Evolutionary conservation across 2,797 vertebrate species (phyloP).

Genomic region (Gymnodraco acuticeps): DNA sequence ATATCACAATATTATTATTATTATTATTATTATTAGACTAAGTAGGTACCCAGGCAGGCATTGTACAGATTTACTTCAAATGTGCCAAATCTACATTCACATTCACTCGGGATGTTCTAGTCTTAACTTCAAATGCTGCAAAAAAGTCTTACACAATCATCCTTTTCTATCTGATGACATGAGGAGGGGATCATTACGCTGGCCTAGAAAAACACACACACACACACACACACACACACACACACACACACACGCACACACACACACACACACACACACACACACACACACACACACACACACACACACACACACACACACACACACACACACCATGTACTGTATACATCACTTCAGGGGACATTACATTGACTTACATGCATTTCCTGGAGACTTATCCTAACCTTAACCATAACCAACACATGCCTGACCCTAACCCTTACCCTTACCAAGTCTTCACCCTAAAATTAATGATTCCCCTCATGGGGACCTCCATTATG

Average conservation of each 20-base stretch:
- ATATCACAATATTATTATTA: conserved; percentile 60
- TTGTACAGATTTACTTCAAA: conserved; percentile 88
- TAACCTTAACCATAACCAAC: too few relatives aligned
- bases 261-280: conserved; percentile 29
- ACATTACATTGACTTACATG: too few relatives aligned
- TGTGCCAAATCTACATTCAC: conserved; percentile 94
- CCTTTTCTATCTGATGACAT: conserved; percentile 83
- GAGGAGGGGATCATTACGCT: conserved; percentile 10
- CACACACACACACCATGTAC: not conserved
- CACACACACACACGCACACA: conserved; percentile 15
- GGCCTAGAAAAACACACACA: not conserved
- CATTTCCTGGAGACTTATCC: too few relatives aligned
- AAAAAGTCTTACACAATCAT: conserved; percentile 95
- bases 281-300: conserved; percentile 28
- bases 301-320: not conserved
- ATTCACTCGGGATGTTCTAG: conserved; percentile 76
- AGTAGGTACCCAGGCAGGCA: conserved; percentile 74
- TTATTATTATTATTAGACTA: conserved; percentile 41
- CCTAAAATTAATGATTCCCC: too few relatives aligned
- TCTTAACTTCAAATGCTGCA: conserved; percentile 90
- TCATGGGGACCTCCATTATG: too few relatives aligned
- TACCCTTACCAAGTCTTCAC: too few relatives aligned
- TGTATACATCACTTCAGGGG: conserved; percentile 28
- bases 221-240: conserved; percentile 12
- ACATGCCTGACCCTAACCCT: too few relatives aligned